Percentiles rank a stretch among this genome's conserved stretches.
phyloP scores from a whole-genome alignment of 2,113 vertebrate genomes.

The Saccopteryx bilineata region DNA sequence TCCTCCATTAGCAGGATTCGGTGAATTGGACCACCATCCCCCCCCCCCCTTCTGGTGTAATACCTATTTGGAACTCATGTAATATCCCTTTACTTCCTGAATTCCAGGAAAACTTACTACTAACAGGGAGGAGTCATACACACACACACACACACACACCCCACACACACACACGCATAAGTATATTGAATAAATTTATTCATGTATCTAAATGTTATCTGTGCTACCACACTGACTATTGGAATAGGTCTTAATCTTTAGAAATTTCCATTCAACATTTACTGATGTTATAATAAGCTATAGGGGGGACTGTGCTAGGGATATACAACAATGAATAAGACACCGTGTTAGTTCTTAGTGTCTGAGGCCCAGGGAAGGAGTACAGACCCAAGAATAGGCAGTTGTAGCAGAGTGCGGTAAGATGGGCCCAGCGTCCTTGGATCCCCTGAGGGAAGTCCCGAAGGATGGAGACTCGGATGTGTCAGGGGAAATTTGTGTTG shows the following conservation, averaged over 20 bases:
- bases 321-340: background rate
- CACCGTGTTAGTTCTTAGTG: background rate
- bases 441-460: rapidly evolving
- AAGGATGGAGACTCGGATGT: background rate
- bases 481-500: background rate
- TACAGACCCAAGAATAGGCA: rapidly evolving
- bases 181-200: background rate
- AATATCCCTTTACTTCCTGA: background rate
- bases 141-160: no score
- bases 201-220: background rate
- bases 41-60: no score
- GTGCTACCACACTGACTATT: background rate
- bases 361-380: background rate
- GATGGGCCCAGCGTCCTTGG: background rate
- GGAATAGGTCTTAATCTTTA: background rate
- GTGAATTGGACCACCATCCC: background rate
- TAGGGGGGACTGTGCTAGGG: rapidly evolving
- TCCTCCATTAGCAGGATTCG: background rate
- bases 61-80: background rate
- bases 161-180: background rate
- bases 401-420: rapidly evolving
- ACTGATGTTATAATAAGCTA: background rate
- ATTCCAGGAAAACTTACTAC: background rate
- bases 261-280: background rate
- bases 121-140: no score